Conservation (phyloP, 2,113 vertebrate species). For the Urocitellus parryii region DNA sequence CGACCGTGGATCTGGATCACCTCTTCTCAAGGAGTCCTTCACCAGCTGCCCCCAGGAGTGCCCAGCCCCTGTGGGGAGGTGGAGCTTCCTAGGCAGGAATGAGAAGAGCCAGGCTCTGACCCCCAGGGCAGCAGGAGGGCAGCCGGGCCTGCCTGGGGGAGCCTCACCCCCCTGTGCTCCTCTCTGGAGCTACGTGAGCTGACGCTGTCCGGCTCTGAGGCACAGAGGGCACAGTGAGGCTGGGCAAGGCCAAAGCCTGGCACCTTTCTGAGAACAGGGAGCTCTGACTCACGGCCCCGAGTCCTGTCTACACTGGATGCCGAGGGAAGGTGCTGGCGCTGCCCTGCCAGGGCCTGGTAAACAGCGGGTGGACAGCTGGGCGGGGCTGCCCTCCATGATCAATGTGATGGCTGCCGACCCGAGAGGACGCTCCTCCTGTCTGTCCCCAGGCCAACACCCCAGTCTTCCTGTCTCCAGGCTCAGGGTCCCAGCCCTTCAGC, state of each 20-base stretch:
- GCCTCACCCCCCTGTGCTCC: neutral
- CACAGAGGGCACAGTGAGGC: accelerated
- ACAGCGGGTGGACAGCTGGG: neutral
- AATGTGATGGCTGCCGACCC: neutral
- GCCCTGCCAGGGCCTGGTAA: neutral
- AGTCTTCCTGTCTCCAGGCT: too few relatives aligned
- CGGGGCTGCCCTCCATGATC: neutral
- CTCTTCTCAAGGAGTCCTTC: neutral
- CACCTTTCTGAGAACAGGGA: neutral
- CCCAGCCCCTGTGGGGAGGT: neutral
- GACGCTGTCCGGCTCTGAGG: accelerated
- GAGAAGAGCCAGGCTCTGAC: neutral
- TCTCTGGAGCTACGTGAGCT: neutral
- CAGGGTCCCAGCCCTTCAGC: too few relatives aligned
- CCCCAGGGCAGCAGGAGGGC: neutral
- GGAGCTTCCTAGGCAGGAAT: too few relatives aligned
- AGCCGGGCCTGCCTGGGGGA: neutral
- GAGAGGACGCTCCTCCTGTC: too few relatives aligned
- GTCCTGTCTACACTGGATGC: neutral
- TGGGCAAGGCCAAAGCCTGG: neutral
- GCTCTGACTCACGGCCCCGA: neutral
- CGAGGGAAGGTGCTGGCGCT: neutral
- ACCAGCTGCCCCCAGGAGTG: neutral
- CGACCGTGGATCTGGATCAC: neutral
- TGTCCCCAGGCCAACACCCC: too few relatives aligned